phyloP scores from a whole-genome alignment of 2,797 vertebrate genomes.

The Nannoperca australis region DNA sequence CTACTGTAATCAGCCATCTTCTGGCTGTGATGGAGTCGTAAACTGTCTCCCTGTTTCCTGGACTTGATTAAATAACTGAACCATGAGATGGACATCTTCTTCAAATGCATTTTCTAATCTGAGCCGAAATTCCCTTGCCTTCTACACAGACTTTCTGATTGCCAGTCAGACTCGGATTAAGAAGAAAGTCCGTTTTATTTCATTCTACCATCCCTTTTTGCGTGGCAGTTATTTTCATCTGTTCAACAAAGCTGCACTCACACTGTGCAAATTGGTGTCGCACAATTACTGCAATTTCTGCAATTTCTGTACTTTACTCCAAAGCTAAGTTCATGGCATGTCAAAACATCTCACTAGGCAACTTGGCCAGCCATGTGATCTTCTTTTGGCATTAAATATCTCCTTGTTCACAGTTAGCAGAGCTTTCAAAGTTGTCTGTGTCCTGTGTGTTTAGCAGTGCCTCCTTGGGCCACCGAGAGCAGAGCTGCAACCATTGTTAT shows the following conservation, averaged over 20 bases:
- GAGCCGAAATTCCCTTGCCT: constrained; percentile 36
- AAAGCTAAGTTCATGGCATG: constrained; percentile 68
- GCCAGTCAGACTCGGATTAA: constrained; percentile 32
- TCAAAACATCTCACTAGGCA: constrained; percentile 76
- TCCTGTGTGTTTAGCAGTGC: constrained; percentile 69
- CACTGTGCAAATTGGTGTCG: constrained; percentile 61
- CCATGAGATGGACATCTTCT: constrained; percentile 70
- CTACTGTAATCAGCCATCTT: constrained; percentile 65
- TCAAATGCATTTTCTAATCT: constrained; percentile 64
- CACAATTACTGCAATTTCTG: constrained; percentile 72
- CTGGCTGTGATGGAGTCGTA: constrained; percentile 57
- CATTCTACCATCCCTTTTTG: constrained; percentile 39
- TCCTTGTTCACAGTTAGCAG: constrained; percentile 69
- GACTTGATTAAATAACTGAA: constrained; percentile 71
- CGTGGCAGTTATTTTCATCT: constrained; percentile 61
- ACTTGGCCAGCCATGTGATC: constrained; percentile 71
- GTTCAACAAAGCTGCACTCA: constrained; percentile 57
- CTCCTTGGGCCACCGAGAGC: constrained; percentile 64
- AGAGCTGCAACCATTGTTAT: constrained; percentile 74
- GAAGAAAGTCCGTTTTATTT: constrained; percentile 14
- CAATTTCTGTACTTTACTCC: constrained; percentile 60
- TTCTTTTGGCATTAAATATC: constrained; percentile 60
- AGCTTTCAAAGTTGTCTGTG: constrained; percentile 70
- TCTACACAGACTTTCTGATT: constrained; percentile 48
- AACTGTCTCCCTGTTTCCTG: constrained; percentile 41